These are phyloP conservation scores for Standfussiana lucernea DNA, from an alignment of 2,888 invertebrate genomes.

Conservation along the genomic window DNA sequence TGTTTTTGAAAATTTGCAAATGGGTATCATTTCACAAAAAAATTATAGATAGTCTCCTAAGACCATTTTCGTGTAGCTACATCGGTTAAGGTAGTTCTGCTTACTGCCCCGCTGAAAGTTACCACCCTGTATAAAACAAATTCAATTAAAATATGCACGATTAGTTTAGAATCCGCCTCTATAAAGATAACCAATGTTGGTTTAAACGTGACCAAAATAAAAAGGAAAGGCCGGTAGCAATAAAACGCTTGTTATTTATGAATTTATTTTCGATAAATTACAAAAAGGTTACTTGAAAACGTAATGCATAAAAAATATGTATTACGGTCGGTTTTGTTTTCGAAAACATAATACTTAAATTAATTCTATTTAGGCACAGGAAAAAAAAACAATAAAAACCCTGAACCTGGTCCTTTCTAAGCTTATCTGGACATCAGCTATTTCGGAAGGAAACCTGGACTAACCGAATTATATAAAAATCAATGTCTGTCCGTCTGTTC, in stretches of 20 bases:
- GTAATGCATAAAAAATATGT: too few species aligned
- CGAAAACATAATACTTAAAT: background rate
- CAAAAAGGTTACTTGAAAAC: background rate
- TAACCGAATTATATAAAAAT: too few species aligned
- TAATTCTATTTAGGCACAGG: background rate
- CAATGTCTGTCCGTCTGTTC: too few species aligned
- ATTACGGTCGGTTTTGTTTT: background rate
- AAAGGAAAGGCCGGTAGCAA: slow-evolving; percentile 3
- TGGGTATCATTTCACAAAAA: too few species aligned
- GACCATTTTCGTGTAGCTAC: too few species aligned
- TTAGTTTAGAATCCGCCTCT: background rate
- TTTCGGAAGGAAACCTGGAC: background rate
- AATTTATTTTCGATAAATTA: slow-evolving; percentile 4
- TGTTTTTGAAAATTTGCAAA: too few species aligned
- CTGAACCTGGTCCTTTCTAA: background rate
- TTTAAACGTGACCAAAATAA: slow-evolving; percentile 31
- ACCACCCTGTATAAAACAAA: background rate
- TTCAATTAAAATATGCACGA: background rate
- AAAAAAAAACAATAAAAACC: background rate
- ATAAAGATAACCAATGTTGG: background rate
- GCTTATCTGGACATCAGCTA: background rate
- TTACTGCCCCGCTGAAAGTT: too few species aligned
- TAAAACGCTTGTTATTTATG: background rate
- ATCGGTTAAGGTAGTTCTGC: too few species aligned
- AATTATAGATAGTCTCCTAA: too few species aligned